These are phyloP conservation scores for Pipistrellus nathusii DNA, from an alignment of 2,797 vertebrate species.

Conservation along the genomic window DNA sequence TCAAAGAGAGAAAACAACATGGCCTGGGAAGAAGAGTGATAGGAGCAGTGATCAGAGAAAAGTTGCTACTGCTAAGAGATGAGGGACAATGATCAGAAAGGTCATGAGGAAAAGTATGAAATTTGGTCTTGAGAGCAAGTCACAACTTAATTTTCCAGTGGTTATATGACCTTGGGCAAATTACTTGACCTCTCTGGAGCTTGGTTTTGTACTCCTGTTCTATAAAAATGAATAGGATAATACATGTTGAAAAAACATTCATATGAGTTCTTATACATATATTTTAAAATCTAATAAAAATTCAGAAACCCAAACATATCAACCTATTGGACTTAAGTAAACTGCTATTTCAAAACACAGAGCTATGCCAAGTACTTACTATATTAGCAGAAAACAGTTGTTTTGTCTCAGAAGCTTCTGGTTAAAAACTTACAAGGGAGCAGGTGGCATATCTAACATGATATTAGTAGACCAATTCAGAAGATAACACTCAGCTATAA, in stretches of 20 bases:
- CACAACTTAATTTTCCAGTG: background rate
- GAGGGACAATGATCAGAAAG: background rate
- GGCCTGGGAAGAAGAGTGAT: background rate
- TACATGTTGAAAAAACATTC: background rate
- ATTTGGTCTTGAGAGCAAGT: background rate
- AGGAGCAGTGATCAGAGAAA: background rate
- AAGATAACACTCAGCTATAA: background rate
- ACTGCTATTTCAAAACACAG: constrained; percentile 54
- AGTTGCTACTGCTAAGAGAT: background rate
- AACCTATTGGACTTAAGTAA: constrained; percentile 27
- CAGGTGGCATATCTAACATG: background rate
- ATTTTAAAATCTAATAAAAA: constrained; percentile 65
- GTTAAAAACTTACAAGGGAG: constrained; percentile 50
- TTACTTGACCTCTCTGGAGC: background rate
- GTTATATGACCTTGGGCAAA: constrained; percentile 24
- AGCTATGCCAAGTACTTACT: background rate
- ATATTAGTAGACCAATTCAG: constrained; percentile 11
- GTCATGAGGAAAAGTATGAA: background rate
- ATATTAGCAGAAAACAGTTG: constrained; percentile 5
- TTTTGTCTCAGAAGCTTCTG: constrained; percentile 55
- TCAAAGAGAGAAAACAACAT: background rate
- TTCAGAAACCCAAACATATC: constrained; percentile 44
- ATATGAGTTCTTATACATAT: constrained; percentile 8
- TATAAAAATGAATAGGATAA: constrained; percentile 29
- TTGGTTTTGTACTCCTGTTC: background rate